Base-by-base conservation (phyloP, 1,140 invertebrate species). In the Triops cancriformis region DNA sequence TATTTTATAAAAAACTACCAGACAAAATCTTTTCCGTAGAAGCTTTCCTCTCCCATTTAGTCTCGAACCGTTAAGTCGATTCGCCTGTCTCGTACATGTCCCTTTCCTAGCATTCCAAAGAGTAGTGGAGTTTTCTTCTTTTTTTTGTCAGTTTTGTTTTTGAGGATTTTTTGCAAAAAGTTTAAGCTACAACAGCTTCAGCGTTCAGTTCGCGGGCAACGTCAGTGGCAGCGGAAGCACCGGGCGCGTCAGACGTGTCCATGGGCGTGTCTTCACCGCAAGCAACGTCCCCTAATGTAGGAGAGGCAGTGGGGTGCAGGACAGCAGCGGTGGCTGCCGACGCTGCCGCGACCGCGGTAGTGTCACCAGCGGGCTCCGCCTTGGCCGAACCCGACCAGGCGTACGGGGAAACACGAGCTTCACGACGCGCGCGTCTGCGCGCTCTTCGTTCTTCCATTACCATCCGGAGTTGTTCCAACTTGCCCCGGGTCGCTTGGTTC, bases 361-460 rank as follows among this genome's bases (percentile, higher is more conserved):
- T 37, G 5, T 31, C 77, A 45, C 37, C 74, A 9, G 73, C 74
- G 11, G 73, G 72, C 18, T 64, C 51, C 6, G 51, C 51, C 18
- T 64, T 64, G 23, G 51, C 51, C 23, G 51, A 64, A 23, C 51
- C 51, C 1, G 77, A 78, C 77, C 77, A 78, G 9, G 37, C 64
- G 82, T 94, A 94, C 1, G 92, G 92, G 11, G 90, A 85, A 1
- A 88, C 87, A 80, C 92, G 90, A 7, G 86, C 86, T 75, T 93
- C 87, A 81, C 94, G 90, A 77, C 93, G 88, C 6, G 92, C 93
- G 83, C 91, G 90, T 42, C 94, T 88, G 76, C 92, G 88, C 78
- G 93, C 91, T 76, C 93, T 90, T 80, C 92, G 89, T 83, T 96
- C 93, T 80, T 94, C 93, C 92, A 97, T 93, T 41, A 96, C 92